These are phyloP conservation scores for Poicephalus gulielmi DNA, from an alignment of 2,113 vertebrate species.

Conservation along the genomic window DNA sequence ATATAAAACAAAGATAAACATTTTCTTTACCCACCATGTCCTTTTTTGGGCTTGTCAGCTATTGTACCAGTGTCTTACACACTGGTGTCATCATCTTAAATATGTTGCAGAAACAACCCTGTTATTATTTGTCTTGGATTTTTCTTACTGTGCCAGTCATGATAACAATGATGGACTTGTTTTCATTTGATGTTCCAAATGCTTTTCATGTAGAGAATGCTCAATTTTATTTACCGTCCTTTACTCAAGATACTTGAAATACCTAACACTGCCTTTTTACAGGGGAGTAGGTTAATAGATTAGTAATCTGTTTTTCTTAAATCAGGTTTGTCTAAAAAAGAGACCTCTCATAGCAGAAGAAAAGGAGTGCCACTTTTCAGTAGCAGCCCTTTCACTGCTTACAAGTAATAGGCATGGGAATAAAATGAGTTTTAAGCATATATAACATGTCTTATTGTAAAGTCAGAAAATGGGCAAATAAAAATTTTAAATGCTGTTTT, in stretches of 20 bases:
- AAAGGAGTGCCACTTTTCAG: not conserved
- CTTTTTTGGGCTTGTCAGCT: not conserved
- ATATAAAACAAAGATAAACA: not conserved
- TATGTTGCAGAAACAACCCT: not conserved
- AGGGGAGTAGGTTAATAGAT: not conserved
- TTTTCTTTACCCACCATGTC: not conserved
- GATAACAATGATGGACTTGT: not conserved
- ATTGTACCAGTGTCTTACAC: not conserved
- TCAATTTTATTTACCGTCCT: not conserved
- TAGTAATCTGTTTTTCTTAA: not conserved
- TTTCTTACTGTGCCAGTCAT: not conserved
- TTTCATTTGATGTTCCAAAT: not conserved
- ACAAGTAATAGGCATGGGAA: not conserved
- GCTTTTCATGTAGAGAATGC: not conserved
- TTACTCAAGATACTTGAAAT: not conserved
- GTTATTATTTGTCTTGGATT: not conserved
- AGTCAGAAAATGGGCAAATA: not conserved
- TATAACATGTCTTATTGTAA: not conserved
- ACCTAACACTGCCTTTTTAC: not conserved
- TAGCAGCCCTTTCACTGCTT: not conserved
- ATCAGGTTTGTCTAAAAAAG: not conserved
- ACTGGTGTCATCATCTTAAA: not conserved
- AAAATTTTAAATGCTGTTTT: constrained; percentile 29
- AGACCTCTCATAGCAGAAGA: not conserved
- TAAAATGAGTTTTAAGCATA: not conserved